phyloP scores from a whole-genome alignment of 2,888 invertebrate species.

The Troglohyphantes excavatus region DNA sequence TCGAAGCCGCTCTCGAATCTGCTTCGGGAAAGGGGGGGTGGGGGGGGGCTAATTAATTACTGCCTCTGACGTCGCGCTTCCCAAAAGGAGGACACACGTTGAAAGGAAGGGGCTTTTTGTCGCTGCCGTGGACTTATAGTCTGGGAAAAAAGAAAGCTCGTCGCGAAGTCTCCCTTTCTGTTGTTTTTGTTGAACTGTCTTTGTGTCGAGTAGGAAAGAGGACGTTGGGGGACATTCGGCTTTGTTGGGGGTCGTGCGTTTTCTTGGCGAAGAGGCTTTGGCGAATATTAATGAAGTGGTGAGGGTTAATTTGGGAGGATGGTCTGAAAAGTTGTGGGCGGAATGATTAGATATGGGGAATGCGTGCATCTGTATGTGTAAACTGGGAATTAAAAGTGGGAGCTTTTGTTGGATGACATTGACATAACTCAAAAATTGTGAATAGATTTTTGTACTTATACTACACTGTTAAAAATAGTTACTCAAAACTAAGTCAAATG shows the following conservation, averaged over 20 bases:
- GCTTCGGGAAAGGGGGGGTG: conserved; percentile 16
- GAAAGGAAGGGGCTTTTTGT: not conserved
- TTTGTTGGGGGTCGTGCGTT: not conserved
- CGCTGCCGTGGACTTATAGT: not conserved
- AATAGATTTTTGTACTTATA: too few species aligned
- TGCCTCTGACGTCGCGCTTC: not conserved
- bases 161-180: not conserved
- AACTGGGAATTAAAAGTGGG: too few species aligned
- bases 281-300: not conserved
- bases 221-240: not conserved
- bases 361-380: not conserved
- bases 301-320: not conserved
- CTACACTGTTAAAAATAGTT: too few species aligned
- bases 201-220: not conserved
- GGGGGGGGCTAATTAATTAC: conserved; percentile 61
- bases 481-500: too few species aligned
- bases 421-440: too few species aligned
- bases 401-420: too few species aligned
- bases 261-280: not conserved
- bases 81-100: not conserved
- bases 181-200: not conserved
- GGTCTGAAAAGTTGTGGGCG: not conserved
- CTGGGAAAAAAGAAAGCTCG: not conserved
- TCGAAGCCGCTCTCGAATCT: conserved; percentile 53
- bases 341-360: not conserved